phyloP scores from a whole-genome alignment of 2,888 invertebrate species.

The Chirona hameri region DNA sequence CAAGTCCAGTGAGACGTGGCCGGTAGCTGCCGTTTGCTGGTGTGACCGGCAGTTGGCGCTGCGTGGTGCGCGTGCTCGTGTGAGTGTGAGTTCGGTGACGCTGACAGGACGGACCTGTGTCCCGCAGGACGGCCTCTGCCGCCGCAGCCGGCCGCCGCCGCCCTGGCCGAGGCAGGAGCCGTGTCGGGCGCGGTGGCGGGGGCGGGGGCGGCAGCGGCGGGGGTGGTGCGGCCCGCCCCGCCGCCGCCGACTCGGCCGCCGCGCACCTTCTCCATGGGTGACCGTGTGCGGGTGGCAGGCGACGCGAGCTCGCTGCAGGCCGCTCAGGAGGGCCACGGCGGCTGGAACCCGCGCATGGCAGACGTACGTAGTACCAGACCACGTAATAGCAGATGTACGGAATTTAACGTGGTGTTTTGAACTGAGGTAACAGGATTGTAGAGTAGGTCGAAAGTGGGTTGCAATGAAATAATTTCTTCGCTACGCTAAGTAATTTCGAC shows the following conservation, averaged over 20 bases:
- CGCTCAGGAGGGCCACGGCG: conserved; percentile 84
- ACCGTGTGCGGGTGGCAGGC: conserved; percentile 73
- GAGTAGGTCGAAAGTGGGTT: too few relatives aligned
- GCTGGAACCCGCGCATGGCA: conserved; percentile 85
- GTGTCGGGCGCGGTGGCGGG: neutral
- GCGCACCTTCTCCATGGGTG: conserved; percentile 58
- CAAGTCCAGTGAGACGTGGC: too few relatives aligned
- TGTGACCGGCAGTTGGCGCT: too few relatives aligned
- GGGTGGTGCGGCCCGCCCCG: neutral
- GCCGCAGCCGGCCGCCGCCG: conserved; percentile 12
- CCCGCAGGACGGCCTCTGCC: conserved; percentile 12
- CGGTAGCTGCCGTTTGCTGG: too few relatives aligned
- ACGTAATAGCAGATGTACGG: too few relatives aligned
- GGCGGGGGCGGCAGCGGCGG: neutral
- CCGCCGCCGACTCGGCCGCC: neutral
- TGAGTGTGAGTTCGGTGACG: too few relatives aligned
- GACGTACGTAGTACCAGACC: conserved; percentile 55
- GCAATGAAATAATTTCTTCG: too few relatives aligned
- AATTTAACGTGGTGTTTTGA: too few relatives aligned
- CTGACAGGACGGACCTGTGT: too few relatives aligned
- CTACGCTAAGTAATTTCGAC: too few relatives aligned
- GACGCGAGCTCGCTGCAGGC: conserved; percentile 68
- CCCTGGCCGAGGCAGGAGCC: neutral
- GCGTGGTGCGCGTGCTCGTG: too few relatives aligned
- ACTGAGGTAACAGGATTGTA: too few relatives aligned